Evolutionary conservation across 2,888 invertebrate genomes (phyloP).

Genomic region (Apeira syringaria): DNA sequence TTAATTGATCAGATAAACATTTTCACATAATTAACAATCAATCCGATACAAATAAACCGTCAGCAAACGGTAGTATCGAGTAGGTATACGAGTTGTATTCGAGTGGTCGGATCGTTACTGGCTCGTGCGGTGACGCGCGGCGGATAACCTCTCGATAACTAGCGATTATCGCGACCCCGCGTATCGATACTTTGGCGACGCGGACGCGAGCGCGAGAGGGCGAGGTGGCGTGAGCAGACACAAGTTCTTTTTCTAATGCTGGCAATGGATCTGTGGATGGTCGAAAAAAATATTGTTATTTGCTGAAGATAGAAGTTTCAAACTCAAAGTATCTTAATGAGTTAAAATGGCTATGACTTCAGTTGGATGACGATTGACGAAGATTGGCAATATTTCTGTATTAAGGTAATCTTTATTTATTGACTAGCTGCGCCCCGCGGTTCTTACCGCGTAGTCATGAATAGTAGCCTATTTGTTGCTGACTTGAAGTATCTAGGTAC

Average conservation of each 20-base stretch:
- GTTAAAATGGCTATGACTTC: too few relatives aligned
- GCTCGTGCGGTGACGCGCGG: conserved; percentile 48
- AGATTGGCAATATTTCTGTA: too few relatives aligned
- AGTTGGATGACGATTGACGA: too few relatives aligned
- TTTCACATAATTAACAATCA: conserved; percentile 33
- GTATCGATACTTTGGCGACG: conserved; percentile 11
- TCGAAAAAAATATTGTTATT: too few relatives aligned
- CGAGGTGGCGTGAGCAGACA: conserved; percentile 2
- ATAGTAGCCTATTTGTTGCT: too few relatives aligned
- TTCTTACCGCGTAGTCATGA: too few relatives aligned
- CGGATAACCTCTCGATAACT: conserved; percentile 34
- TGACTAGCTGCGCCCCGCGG: too few relatives aligned
- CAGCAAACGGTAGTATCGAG: not conserved
- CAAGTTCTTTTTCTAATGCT: conserved; percentile 20
- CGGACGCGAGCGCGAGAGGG: not conserved
- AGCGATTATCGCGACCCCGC: conserved; percentile 25
- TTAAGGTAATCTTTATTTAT: too few relatives aligned
- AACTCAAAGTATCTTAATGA: too few relatives aligned
- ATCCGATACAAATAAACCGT: conserved; percentile 9
- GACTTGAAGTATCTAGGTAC: too few relatives aligned
- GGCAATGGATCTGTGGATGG: too few relatives aligned
- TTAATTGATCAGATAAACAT: conserved; percentile 25
- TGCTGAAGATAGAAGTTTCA: too few relatives aligned
- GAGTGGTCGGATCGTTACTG: conserved; percentile 26
- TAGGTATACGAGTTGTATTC: not conserved